Evolutionary conservation across 2,888 invertebrate genomes (phyloP), one percentile per base, ranked within the genome.

Genomic region (Ormyrus rosae): DNA sequence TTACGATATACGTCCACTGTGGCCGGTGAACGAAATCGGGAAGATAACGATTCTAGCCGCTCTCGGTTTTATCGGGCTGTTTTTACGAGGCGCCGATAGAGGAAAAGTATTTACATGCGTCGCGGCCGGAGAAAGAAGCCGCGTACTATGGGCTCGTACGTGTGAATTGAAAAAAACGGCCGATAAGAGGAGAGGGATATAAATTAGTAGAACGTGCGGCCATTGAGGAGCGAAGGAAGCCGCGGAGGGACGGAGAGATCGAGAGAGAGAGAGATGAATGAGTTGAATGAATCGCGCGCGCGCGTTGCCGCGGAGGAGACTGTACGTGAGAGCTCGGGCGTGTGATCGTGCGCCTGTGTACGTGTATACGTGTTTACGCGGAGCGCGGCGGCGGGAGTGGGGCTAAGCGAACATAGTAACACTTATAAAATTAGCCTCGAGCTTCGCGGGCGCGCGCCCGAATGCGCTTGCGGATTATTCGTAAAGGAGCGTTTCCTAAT

Each of bases 211-310:
- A 65, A 48, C 71, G 53, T 56, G 46, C 65, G 71, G 58, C 71
- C 65, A 67, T 67, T 73, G 68, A 73, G 55, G 78, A 34, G 48
- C n/a, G 74, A 46, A 74, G 79, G 69, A 79, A 73, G 80, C 77
- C 80, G 72, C 76, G 81, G 68, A 72, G 60, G 64, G 13, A 81
- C 64, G 69, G 72, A 75, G 72, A 58, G 67, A 55, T 60, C 70
- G 19, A 70, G 63, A 69, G 51, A 8, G 73, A 72, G 78, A 73
- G 71, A 71, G 68, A 78, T 71, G 81, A 83, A 78, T 81, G 72
- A 81, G 78, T 81, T 73, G 81, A 81, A 78, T 80, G 80, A 80
- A 80, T 75, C 75, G 76, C 80, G 80, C 79, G 46, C 71, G 58
- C 70, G 50, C 13, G 34, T 2, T 19, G 34, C 34, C 34, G 34